These are phyloP conservation scores for Lacanobia oleracea DNA, from an alignment of 2,888 invertebrate genomes.

Conservation along the genomic window DNA sequence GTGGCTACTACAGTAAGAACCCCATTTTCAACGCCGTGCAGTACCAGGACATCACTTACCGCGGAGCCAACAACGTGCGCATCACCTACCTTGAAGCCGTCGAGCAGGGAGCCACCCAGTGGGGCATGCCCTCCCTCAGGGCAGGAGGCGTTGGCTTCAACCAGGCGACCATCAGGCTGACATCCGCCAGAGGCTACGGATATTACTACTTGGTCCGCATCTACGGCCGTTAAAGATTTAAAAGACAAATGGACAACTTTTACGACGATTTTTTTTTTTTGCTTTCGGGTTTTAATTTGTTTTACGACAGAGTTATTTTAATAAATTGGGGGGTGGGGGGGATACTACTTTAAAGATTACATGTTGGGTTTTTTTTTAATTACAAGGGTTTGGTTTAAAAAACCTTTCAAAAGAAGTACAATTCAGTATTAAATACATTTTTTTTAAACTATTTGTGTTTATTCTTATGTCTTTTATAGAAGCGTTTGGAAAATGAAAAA, in stretches of 20 bases:
- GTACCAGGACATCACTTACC: slow-evolving; percentile 78
- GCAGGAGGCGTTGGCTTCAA: slow-evolving; percentile 74
- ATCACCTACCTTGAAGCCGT: slow-evolving; percentile 76
- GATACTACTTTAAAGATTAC: too few relatives aligned
- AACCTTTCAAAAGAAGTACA: too few relatives aligned
- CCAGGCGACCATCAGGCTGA: slow-evolving; percentile 78
- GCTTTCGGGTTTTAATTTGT: too few relatives aligned
- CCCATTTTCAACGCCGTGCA: slow-evolving; percentile 75
- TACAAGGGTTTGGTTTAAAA: too few relatives aligned
- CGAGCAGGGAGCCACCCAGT: slow-evolving; percentile 80
- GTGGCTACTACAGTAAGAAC: slow-evolving; percentile 63
- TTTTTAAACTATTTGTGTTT: too few relatives aligned
- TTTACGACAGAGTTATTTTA: neutral
- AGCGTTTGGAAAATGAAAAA: too few relatives aligned
- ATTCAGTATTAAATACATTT: too few relatives aligned
- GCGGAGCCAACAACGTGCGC: slow-evolving; percentile 73
- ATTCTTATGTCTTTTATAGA: too few relatives aligned
- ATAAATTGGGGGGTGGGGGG: too few relatives aligned
- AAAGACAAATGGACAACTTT: neutral
- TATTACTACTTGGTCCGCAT: slow-evolving; percentile 80
- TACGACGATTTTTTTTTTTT: neutral
- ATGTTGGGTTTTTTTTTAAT: too few relatives aligned
- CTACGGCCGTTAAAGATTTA: slow-evolving; percentile 76
- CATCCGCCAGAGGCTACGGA: slow-evolving; percentile 77
- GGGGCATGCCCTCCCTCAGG: slow-evolving; percentile 71